These are phyloP conservation scores for Toxotes jaculatrix DNA, from an alignment of 2,113 vertebrate species.

Conservation along the genomic window DNA sequence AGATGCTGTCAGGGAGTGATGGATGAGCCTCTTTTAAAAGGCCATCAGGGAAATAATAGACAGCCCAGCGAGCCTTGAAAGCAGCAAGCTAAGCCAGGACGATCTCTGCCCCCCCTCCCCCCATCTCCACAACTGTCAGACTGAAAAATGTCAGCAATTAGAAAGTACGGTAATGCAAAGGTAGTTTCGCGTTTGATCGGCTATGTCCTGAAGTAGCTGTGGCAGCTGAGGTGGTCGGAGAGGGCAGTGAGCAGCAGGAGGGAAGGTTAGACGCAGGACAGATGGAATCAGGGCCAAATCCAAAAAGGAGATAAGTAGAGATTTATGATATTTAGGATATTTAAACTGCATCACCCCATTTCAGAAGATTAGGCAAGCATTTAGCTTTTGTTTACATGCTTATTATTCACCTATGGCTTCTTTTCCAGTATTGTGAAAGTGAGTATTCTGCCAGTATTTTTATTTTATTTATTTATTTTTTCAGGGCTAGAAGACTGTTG, in stretches of 20 bases:
- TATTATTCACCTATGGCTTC: background rate
- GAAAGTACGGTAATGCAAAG: conserved; percentile 62
- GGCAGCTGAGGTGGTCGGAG: conserved; percentile 34
- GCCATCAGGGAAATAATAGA: conserved; percentile 71
- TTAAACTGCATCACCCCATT: conserved; percentile 26
- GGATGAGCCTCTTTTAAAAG: conserved; percentile 74
- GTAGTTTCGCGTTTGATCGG: conserved; percentile 53
- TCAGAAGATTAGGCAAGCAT: conserved; percentile 11
- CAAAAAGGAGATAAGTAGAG: background rate
- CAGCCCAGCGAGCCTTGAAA: conserved; percentile 57
- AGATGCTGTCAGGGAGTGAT: conserved; percentile 74
- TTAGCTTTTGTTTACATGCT: conserved; percentile 24
- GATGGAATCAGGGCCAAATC: conserved; percentile 18
- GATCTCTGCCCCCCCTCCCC: conserved; percentile 44
- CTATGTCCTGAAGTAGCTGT: conserved; percentile 22
- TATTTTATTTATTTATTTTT: conserved; percentile 2
- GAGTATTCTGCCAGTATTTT: background rate
- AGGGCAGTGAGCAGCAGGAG: conserved; percentile 39
- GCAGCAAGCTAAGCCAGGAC: conserved; percentile 45
- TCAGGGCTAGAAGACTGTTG: background rate
- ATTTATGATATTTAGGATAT: conserved; percentile 13
- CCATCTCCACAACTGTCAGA: conserved; percentile 67
- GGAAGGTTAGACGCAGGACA: conserved; percentile 37
- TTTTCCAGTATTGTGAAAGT: conserved; percentile 5
- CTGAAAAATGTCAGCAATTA: conserved; percentile 69